These are phyloP conservation scores for Trichogramma evanescens DNA, from an alignment of 2,888 invertebrate genomes.

Conservation along the genomic window DNA sequence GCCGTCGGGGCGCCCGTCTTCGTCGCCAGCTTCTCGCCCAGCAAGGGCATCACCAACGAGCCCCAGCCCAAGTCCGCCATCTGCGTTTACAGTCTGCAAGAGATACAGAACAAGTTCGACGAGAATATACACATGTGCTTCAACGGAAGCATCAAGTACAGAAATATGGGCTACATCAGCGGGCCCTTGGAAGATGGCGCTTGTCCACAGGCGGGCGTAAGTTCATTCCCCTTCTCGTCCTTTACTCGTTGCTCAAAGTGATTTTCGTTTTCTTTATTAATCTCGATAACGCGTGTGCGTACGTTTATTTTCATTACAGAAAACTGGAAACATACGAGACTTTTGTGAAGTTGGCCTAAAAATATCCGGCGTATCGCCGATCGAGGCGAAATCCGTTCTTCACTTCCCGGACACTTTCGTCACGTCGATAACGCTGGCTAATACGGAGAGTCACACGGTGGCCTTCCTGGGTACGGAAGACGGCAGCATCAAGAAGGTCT, in stretches of 20 bases:
- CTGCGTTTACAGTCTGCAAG: slow-evolving; percentile 85
- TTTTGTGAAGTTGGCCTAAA: slow-evolving; percentile 89
- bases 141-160: slow-evolving; percentile 85
- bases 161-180: slow-evolving; percentile 86
- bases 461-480: slow-evolving; percentile 86
- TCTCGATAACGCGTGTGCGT: not conserved
- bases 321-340: slow-evolving; percentile 82
- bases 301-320: slow-evolving; percentile 44
- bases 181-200: slow-evolving; percentile 86
- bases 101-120: slow-evolving; percentile 87
- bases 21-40: slow-evolving; percentile 84
- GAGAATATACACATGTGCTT: slow-evolving; percentile 97
- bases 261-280: not conserved
- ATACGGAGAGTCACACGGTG: slow-evolving; percentile 85
- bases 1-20: slow-evolving; percentile 74
- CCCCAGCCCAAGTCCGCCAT: slow-evolving; percentile 79
- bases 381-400: slow-evolving; percentile 67
- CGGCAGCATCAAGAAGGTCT: slow-evolving; percentile 80
- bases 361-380: slow-evolving; percentile 82
- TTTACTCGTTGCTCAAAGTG: not conserved
- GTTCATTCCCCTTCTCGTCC: slow-evolving; percentile 32
- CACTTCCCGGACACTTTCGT: slow-evolving; percentile 74
- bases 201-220: slow-evolving; percentile 76
- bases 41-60: slow-evolving; percentile 78
- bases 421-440: slow-evolving; percentile 79